phyloP scores from a whole-genome alignment of 2,888 invertebrate genomes.

The Acanthosoma haemorrhoidale region DNA sequence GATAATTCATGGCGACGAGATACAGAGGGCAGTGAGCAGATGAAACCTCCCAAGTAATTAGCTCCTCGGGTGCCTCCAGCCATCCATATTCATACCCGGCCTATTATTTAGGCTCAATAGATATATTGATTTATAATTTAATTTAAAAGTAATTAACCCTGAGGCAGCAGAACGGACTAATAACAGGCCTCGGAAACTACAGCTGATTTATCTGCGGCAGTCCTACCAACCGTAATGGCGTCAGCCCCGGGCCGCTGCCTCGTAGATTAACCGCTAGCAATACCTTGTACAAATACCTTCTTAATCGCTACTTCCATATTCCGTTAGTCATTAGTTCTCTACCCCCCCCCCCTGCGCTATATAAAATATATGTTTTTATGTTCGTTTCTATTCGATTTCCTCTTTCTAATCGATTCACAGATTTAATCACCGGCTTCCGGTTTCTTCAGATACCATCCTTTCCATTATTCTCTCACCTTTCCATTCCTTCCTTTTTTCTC shows the following conservation, averaged over 20 bases:
- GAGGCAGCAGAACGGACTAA: conserved; percentile 16
- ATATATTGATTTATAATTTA: conserved; percentile 41
- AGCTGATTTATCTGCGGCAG: neutral
- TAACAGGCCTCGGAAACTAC: conserved; percentile 4
- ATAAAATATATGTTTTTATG: neutral
- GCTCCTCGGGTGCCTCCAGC: neutral
- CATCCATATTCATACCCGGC: conserved; percentile 23
- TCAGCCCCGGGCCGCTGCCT: neutral
- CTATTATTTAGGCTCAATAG: conserved; percentile 14
- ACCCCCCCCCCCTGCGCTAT: neutral
- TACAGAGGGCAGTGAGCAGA: conserved; percentile 28
- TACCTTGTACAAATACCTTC: neutral
- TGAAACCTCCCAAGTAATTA: conserved; percentile 15
- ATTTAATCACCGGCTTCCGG: neutral
- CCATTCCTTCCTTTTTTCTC: neutral
- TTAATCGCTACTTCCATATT: neutral
- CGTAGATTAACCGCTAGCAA: neutral
- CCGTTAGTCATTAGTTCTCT: neutral
- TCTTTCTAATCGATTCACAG: neutral
- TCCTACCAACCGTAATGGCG: neutral
- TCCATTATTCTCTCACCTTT: neutral
- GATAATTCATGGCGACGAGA: neutral
- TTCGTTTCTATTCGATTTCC: neutral
- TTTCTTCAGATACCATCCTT: neutral
- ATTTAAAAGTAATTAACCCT: conserved; percentile 41